phyloP scores from a whole-genome alignment of 2,888 invertebrate species.

The Rhingia rostrata region DNA sequence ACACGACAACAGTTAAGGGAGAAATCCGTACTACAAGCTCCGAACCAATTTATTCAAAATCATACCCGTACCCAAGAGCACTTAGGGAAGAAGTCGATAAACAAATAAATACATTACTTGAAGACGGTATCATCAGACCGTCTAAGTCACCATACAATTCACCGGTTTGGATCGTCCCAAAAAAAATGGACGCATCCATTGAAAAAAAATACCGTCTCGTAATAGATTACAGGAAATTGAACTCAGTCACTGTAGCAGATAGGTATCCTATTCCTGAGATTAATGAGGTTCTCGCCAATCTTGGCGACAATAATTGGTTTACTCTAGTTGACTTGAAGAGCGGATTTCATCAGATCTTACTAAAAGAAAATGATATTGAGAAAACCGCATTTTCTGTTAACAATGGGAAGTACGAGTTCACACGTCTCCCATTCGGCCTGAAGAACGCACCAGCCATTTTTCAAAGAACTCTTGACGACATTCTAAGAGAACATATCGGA shows the following conservation, averaged over 20 bases:
- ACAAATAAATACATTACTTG: conserved; percentile 21
- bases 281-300: conserved; percentile 41
- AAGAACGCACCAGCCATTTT: conserved; percentile 32
- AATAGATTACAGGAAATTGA: conserved; percentile 54
- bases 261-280: too few species aligned
- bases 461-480: conserved; percentile 29
- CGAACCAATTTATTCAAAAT: too few species aligned
- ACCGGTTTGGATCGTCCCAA: conserved; percentile 6
- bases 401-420: conserved; percentile 31
- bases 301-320: conserved; percentile 20
- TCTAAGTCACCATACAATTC: conserved; percentile 39
- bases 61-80: too few species aligned
- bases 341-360: conserved; percentile 28
- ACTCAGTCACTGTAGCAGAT: neutral
- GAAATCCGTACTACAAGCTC: too few species aligned
- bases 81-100: conserved; percentile 45
- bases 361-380: conserved; percentile 26
- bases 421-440: conserved; percentile 27
- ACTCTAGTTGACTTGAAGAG: conserved; percentile 49
- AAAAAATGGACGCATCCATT: conserved; percentile 1
- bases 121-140: conserved; percentile 35
- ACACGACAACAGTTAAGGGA: conserved; percentile 30
- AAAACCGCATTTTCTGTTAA: conserved; percentile 37
- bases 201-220: conserved; percentile 45
- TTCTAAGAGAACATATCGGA: conserved; percentile 27